Conservation (phyloP, 1,140 invertebrate species). For the Drosophila pseudoananassae region DNA sequence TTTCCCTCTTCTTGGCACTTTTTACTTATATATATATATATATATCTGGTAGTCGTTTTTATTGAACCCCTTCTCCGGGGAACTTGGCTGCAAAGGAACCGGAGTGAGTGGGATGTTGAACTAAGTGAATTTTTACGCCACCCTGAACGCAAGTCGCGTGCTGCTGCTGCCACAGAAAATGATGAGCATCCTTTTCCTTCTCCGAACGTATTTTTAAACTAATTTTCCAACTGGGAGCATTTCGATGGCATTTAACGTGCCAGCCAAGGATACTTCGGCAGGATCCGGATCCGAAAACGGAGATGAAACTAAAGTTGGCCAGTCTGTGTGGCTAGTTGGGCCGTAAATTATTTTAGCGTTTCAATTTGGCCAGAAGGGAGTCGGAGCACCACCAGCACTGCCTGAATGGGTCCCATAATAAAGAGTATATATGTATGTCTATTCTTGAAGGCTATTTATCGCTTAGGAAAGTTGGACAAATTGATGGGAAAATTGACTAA, state of each 20-base stretch:
- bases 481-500: constrained; percentile 49
- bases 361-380: constrained; percentile 69
- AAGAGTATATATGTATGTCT: constrained; percentile 24
- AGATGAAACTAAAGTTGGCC: constrained; percentile 4
- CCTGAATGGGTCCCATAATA: constrained; percentile 27
- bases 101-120: constrained; percentile 22
- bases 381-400: constrained; percentile 12
- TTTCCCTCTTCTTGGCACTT: constrained; percentile 13
- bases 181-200: constrained; percentile 33
- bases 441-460: constrained; percentile 4
- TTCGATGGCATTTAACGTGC: constrained; percentile 65
- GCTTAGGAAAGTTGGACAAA: constrained; percentile 26
- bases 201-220: constrained; percentile 76
- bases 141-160: constrained; percentile 60
- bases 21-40: background rate
- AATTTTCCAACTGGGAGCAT: constrained; percentile 81
- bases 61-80: constrained; percentile 42
- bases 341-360: constrained; percentile 80
- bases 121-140: constrained; percentile 81
- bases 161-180: constrained; percentile 34
- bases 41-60: constrained; percentile 34
- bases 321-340: constrained; percentile 45
- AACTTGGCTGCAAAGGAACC: constrained; percentile 9
- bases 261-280: constrained; percentile 41
- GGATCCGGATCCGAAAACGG: constrained; percentile 14